Evolutionary conservation across 1,140 invertebrate species (phyloP).

Genomic region (Campoletis sonorensis): DNA sequence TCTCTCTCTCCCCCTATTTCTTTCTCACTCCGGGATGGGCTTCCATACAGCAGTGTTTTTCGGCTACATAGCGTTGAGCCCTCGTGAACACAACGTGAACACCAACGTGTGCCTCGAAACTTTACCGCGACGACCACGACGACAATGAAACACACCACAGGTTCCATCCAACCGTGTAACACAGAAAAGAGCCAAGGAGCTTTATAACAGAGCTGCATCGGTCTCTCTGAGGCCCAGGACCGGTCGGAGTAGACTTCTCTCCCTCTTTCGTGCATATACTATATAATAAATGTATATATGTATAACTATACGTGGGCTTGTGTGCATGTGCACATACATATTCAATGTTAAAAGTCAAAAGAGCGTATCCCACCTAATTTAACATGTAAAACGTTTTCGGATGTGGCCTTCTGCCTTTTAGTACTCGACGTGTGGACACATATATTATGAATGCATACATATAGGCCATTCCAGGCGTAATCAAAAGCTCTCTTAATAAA

Average conservation of each 20-base stretch:
- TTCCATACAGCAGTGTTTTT: conserved; percentile 49
- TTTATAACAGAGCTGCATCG: conserved; percentile 29
- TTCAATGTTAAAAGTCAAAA: background rate
- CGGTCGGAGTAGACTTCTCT: conserved; percentile 61
- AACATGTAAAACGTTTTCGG: background rate
- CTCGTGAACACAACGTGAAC: conserved; percentile 43
- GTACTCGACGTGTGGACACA: background rate
- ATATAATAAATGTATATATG: background rate
- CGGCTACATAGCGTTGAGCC: conserved; percentile 39
- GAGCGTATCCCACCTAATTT: background rate
- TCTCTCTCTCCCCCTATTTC: conserved; percentile 25
- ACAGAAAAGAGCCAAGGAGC: conserved; percentile 19
- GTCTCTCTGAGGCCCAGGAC: conserved; percentile 54
- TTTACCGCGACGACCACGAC: conserved; percentile 35
- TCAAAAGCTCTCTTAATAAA: too few species aligned
- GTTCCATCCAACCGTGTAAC: background rate
- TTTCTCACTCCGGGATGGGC: conserved; percentile 38
- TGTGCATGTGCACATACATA: too few species aligned
- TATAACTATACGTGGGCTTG: background rate
- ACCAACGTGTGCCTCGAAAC: conserved; percentile 30
- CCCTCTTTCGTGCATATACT: background rate
- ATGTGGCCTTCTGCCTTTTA: background rate
- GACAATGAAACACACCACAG: conserved; percentile 26
- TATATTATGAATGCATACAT: background rate
- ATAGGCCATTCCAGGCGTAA: too few species aligned